phyloP scores from a whole-genome alignment of 2,113 vertebrate species.

The Acanthochromis polyacanthus region DNA sequence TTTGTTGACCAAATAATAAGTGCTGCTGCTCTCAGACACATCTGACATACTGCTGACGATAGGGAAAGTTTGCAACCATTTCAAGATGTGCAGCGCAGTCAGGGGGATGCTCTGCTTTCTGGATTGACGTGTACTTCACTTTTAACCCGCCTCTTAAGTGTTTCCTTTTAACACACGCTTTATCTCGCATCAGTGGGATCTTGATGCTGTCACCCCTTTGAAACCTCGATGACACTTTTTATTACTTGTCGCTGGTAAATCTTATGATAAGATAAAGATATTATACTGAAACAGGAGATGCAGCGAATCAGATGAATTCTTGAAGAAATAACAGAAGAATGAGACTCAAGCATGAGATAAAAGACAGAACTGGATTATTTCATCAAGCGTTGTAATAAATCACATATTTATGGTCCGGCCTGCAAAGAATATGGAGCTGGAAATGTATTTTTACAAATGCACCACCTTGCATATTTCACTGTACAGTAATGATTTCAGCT shows the following conservation, averaged over 20 bases:
- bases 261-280: no score
- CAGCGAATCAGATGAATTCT: no score
- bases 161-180: constrained; percentile 2
- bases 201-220: no score
- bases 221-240: no score
- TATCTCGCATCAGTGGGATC: neutral
- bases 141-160: constrained; percentile 15
- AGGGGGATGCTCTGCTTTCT: neutral
- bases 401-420: constrained; percentile 42
- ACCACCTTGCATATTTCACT: constrained; percentile 17
- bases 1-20: constrained; percentile 35
- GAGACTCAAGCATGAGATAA: neutral
- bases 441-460: constrained; percentile 33
- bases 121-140: constrained; percentile 23
- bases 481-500: constrained; percentile 7
- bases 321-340: neutral
- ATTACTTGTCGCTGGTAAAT: no score
- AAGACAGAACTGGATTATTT: constrained; percentile 24
- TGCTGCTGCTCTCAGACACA: constrained; percentile 11
- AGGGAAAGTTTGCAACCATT: constrained; percentile 43
- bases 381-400: constrained; percentile 59
- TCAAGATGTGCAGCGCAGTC: constrained; percentile 57
- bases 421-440: constrained; percentile 47
- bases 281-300: no score
- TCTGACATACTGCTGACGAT: constrained; percentile 54